Evolutionary conservation across 2,113 vertebrate species (phyloP).

Genomic region (Casuarius casuarius): DNA sequence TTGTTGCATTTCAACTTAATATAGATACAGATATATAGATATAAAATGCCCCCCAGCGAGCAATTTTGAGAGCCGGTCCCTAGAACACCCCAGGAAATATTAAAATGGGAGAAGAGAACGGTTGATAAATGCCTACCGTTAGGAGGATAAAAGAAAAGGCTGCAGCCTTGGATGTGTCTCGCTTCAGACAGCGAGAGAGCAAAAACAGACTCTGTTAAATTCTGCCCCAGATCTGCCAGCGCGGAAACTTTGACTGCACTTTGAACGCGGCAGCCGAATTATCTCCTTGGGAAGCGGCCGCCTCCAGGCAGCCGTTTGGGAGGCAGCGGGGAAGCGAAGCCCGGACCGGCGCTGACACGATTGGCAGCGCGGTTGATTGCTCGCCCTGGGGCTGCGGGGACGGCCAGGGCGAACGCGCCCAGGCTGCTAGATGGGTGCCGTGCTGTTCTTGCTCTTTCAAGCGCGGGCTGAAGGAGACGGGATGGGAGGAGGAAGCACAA

Average conservation of each 20-base stretch:
- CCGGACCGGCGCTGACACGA: neutral
- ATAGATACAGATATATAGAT: neutral
- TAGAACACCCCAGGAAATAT: slow-evolving; percentile 59
- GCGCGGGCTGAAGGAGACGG: neutral
- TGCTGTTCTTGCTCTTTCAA: neutral
- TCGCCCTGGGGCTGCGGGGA: neutral
- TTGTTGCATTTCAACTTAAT: slow-evolving; percentile 20
- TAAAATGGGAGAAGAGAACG: slow-evolving; percentile 53
- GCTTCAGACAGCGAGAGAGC: neutral
- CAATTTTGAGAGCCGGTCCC: slow-evolving; percentile 39
- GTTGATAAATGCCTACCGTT: slow-evolving; percentile 46
- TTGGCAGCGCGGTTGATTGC: accelerated
- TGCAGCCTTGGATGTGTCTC: slow-evolving; percentile 48
- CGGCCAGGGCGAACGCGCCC: neutral
- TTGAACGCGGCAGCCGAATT: slow-evolving; percentile 10
- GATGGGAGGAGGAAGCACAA: neutral
- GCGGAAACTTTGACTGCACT: slow-evolving; percentile 4
- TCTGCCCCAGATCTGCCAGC: slow-evolving; percentile 64
- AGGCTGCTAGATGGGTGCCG: too few relatives aligned
- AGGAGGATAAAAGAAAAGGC: slow-evolving; percentile 47
- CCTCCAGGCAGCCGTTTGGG: neutral
- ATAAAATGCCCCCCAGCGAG: slow-evolving; percentile 7
- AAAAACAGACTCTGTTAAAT: slow-evolving; percentile 27
- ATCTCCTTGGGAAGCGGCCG: neutral
- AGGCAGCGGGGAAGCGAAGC: neutral